Conservation (phyloP, 2,888 invertebrate genomes). For the Halocaridina rubra region DNA sequence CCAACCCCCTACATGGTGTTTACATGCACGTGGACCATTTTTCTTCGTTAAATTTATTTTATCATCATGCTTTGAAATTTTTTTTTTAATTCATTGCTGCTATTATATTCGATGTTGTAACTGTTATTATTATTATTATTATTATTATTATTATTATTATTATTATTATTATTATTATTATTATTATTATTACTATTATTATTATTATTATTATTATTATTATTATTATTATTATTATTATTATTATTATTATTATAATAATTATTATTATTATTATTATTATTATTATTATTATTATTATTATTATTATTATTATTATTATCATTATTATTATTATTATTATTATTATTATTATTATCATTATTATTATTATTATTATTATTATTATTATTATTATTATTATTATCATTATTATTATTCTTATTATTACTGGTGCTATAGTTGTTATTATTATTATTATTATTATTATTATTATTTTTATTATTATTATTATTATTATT, state of each 20-base stretch:
- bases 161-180: background rate
- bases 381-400: too few species aligned
- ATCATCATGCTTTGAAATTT: too few species aligned
- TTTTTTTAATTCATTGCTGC: background rate
- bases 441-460: too few species aligned
- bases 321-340: background rate
- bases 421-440: too few species aligned
- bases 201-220: constrained; percentile 14
- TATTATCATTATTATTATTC: too few species aligned
- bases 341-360: background rate
- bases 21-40: too few species aligned
- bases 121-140: background rate
- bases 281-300: background rate
- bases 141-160: background rate
- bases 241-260: background rate
- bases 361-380: too few species aligned
- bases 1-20: too few species aligned
- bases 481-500: too few species aligned
- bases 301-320: background rate
- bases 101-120: background rate
- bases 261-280: background rate
- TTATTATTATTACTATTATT: constrained; percentile 1
- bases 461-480: too few species aligned
- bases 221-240: constrained; percentile 14
- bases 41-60: too few species aligned